Percentiles rank a stretch among this genome's conserved stretches.
Evolutionary conservation across 1,140 invertebrate species (phyloP).

Genomic region (Homarus americanus): DNA sequence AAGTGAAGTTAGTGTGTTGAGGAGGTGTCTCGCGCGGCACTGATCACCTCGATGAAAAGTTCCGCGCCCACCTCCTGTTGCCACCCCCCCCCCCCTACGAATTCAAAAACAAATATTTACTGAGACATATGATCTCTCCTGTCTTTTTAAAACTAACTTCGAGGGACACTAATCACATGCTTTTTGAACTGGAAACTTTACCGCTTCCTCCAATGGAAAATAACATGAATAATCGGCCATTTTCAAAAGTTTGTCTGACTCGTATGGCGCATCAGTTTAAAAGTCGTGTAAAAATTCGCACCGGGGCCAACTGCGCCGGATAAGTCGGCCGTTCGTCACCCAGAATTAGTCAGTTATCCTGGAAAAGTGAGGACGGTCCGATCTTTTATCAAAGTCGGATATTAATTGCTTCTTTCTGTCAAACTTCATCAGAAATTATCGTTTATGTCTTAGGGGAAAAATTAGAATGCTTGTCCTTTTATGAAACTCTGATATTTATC

Average conservation of each 20-base stretch:
- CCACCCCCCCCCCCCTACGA: background rate
- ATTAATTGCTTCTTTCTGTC: conserved; percentile 71
- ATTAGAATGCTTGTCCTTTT: conserved; percentile 61
- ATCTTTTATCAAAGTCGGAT: conserved; percentile 69
- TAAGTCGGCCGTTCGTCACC: conserved; percentile 67
- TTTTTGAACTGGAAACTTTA: conserved; percentile 63
- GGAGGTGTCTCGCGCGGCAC: no score
- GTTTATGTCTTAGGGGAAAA: conserved; percentile 54
- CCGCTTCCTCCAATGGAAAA: conserved; percentile 67
- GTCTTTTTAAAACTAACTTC: conserved; percentile 56
- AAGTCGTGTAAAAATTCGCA: conserved; percentile 64
- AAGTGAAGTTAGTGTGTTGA: no score
- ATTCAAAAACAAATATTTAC: conserved; percentile 65
- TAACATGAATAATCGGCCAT: conserved; percentile 70
- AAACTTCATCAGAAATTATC: conserved; percentile 66
- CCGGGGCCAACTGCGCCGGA: conserved; percentile 66
- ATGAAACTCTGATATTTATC: conserved; percentile 59
- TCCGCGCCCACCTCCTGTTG: conserved; percentile 5
- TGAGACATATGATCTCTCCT: conserved; percentile 62
- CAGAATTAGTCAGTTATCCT: conserved; percentile 68
- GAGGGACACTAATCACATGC: conserved; percentile 65
- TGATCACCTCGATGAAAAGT: background rate
- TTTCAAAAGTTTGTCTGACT: conserved; percentile 63
- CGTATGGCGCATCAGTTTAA: conserved; percentile 69
- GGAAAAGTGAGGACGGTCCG: conserved; percentile 59